These are phyloP conservation scores for Kuschelorhynchus macadamiae DNA, from an alignment of 2,888 invertebrate genomes.

Conservation along the genomic window DNA sequence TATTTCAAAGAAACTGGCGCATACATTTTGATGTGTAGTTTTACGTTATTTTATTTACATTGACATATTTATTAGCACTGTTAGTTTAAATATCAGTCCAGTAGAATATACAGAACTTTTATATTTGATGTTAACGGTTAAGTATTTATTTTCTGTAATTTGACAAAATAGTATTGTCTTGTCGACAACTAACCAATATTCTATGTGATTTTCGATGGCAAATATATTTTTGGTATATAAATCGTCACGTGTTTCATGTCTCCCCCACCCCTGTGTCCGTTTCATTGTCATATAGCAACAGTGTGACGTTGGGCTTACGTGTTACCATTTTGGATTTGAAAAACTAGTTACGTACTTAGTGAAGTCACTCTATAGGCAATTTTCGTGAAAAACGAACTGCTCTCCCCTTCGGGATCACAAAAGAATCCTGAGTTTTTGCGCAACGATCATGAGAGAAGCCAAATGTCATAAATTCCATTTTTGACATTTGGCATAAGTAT, in stretches of 20 bases:
- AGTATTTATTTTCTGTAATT: slow-evolving; percentile 49
- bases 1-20: neutral
- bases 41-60: slow-evolving; percentile 15
- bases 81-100: slow-evolving; percentile 53
- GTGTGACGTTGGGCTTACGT: neutral
- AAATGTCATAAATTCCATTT: too few species aligned
- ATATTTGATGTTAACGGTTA: slow-evolving; percentile 60
- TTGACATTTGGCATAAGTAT: too few species aligned
- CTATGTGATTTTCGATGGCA: slow-evolving; percentile 64
- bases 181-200: slow-evolving; percentile 52
- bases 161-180: slow-evolving; percentile 51
- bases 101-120: slow-evolving; percentile 57
- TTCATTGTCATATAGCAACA: slow-evolving; percentile 9
- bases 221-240: slow-evolving; percentile 66
- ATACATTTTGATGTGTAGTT: neutral
- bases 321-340: too few species aligned
- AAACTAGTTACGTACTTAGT: too few species aligned
- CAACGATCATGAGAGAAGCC: too few species aligned
- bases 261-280: slow-evolving; percentile 28
- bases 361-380: too few species aligned
- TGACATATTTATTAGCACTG: slow-evolving; percentile 10
- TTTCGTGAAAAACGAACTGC: too few species aligned
- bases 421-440: too few species aligned
- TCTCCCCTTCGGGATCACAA: too few species aligned
- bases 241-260: slow-evolving; percentile 52